phyloP scores from a whole-genome alignment of 2,797 vertebrate species.

The Chloroceryle amazona region DNA sequence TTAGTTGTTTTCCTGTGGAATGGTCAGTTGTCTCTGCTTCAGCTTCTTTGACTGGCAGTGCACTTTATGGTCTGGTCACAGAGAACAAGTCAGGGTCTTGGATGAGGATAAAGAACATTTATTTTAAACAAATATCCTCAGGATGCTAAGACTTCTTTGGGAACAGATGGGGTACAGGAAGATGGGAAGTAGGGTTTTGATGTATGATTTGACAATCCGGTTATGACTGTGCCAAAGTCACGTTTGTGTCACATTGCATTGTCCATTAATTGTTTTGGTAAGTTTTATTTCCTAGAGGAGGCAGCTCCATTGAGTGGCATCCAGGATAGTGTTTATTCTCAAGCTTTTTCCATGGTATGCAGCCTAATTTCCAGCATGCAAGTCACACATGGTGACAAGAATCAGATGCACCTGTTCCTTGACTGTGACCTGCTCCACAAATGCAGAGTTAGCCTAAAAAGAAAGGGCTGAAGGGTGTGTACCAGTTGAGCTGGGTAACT shows the following conservation, averaged over 20 bases:
- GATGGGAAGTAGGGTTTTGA: not conserved
- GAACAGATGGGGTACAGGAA: not conserved
- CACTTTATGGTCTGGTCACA: rapidly evolving
- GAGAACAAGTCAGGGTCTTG: not conserved
- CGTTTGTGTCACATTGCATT: not conserved
- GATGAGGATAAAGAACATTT: not conserved
- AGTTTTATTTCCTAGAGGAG: not conserved
- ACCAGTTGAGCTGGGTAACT: not conserved
- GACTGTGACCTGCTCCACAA: not conserved
- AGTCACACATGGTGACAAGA: not conserved
- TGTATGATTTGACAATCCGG: not conserved
- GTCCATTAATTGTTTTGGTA: not conserved
- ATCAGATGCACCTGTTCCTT: constrained; percentile 38
- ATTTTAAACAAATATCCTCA: not conserved
- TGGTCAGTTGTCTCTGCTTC: not conserved
- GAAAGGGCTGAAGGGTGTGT: not conserved
- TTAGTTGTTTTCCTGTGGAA: not conserved
- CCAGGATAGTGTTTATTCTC: constrained; percentile 21
- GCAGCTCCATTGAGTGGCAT: not conserved
- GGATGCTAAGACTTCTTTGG: not conserved
- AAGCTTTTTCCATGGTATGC: not conserved
- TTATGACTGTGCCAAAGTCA: not conserved
- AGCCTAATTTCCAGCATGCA: not conserved
- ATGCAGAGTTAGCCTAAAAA: not conserved
- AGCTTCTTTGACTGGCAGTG: not conserved